Evolutionary conservation across 92 coral and sea anemone genomes (phyloP).

Genomic region (Actinernus sp.): DNA sequence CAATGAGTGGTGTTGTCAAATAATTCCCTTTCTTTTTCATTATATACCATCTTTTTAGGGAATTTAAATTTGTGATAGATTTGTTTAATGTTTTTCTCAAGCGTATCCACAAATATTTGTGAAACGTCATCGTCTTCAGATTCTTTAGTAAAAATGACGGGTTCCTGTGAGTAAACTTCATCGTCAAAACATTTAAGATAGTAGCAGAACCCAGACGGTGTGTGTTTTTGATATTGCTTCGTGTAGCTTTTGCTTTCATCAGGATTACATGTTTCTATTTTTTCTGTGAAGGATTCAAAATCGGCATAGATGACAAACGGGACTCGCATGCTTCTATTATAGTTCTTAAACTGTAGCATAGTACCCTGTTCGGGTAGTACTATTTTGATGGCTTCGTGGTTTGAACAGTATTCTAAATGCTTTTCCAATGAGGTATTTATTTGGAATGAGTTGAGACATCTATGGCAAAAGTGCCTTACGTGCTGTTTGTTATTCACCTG

Average conservation of each 20-base stretch:
- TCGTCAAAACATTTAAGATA: constrained; percentile 42
- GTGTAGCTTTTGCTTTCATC: constrained; percentile 39
- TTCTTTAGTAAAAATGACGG: constrained; percentile 21
- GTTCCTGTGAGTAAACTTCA: constrained; percentile 11
- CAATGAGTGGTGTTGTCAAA: constrained; percentile 25
- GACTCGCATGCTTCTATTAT: constrained; percentile 25
- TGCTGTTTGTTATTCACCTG: constrained; percentile 11
- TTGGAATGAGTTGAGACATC: constrained; percentile 25
- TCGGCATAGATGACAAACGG: constrained; percentile 68
- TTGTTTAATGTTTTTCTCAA: constrained; percentile 32
- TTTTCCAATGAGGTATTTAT: constrained; percentile 16
- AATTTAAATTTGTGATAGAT: constrained; percentile 40
- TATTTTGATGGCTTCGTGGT: constrained; percentile 1
- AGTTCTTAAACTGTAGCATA: constrained; percentile 35
- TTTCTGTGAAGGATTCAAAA: constrained; percentile 53
- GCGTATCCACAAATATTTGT: constrained; percentile 11
- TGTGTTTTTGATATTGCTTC: constrained; percentile 45
- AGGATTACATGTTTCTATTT: constrained; percentile 1
- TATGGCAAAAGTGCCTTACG: constrained; percentile 6
- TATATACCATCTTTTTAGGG: constrained; percentile 16
- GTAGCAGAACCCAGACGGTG: constrained; percentile 42
- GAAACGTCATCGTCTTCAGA: constrained; percentile 57
- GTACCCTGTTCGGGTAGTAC: constrained; percentile 28
- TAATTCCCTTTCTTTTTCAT: background rate
- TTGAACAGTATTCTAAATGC: constrained; percentile 10